Evolutionary conservation across 2,888 invertebrate genomes (phyloP).

Genomic region (Eupithecia vulgata): DNA sequence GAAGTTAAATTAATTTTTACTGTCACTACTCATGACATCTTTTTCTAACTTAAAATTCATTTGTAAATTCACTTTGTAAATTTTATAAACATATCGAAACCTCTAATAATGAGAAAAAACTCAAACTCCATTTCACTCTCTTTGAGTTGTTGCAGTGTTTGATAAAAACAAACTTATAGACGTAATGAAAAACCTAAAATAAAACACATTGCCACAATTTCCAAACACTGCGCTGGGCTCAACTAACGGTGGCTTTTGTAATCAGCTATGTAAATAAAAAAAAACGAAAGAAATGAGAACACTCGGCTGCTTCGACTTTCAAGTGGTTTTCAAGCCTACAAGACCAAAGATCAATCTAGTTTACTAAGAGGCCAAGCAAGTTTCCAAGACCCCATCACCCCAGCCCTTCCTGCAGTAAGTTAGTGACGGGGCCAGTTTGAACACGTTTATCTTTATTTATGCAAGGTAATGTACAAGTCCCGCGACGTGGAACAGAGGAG

Average conservation of each 20-base stretch:
- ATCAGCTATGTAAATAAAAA: neutral
- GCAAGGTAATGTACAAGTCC: constrained; percentile 40
- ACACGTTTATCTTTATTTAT: constrained; percentile 45
- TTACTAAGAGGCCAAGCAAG: neutral
- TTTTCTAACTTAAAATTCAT: neutral
- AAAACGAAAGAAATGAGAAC: neutral
- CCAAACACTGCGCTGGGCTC: neutral
- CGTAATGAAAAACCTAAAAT: neutral
- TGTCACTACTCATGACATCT: no score
- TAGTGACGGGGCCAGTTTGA: constrained; percentile 38
- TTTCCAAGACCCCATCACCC: constrained; percentile 20
- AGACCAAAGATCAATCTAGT: neutral
- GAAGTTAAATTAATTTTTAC: neutral
- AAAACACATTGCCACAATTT: neutral
- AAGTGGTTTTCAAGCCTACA: neutral
- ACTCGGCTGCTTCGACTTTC: neutral
- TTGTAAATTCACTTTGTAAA: neutral
- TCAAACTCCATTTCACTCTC: neutral
- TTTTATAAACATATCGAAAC: neutral
- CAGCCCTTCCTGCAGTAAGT: constrained; percentile 36
- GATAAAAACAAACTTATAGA: neutral
- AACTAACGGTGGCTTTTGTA: neutral
- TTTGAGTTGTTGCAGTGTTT: neutral
- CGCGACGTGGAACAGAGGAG: constrained; percentile 25
- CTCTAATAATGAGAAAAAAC: neutral